These are phyloP conservation scores for Hylyphantes graminicola DNA, from an alignment of 1,140 invertebrate species.

Conservation along the genomic window DNA sequence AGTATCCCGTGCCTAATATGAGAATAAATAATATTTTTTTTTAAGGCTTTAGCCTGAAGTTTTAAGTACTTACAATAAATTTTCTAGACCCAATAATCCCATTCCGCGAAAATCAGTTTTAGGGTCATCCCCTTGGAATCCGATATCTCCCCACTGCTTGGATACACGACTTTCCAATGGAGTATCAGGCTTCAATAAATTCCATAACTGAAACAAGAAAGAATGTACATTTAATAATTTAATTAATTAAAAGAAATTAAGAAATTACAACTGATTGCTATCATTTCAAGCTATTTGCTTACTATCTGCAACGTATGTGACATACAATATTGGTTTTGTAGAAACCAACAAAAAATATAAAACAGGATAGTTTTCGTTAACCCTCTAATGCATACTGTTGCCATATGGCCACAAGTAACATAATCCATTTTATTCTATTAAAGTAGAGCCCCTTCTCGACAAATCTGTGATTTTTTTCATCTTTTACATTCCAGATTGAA, in stretches of 20 bases:
- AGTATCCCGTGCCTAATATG: neutral
- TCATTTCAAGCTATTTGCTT: conserved; percentile 1
- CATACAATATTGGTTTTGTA: too few species aligned
- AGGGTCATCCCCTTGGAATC: conserved; percentile 97
- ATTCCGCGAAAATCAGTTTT: conserved; percentile 98
- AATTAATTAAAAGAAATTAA: neutral
- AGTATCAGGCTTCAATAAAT: conserved; percentile 79
- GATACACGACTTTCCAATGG: conserved; percentile 70
- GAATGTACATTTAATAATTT: too few species aligned
- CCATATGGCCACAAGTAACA: too few species aligned
- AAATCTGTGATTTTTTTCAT: too few species aligned
- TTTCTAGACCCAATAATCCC: conserved; percentile 94
- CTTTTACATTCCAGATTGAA: too few species aligned
- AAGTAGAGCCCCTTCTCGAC: too few species aligned
- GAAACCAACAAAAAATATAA: too few species aligned
- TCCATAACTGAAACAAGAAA: conserved; percentile 76
- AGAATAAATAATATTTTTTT: neutral
- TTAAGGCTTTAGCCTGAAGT: neutral
- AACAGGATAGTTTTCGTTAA: too few species aligned
- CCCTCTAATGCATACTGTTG: too few species aligned
- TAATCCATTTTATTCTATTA: too few species aligned
- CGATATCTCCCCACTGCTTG: conserved; percentile 95
- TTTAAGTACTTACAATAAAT: conserved; percentile 77
- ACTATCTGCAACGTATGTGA: neutral
- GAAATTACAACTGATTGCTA: neutral